These are phyloP conservation scores for Apostichopus japonicus DNA, from an alignment of 35 echinoderm and acorn worm species.

Conservation along the genomic window DNA sequence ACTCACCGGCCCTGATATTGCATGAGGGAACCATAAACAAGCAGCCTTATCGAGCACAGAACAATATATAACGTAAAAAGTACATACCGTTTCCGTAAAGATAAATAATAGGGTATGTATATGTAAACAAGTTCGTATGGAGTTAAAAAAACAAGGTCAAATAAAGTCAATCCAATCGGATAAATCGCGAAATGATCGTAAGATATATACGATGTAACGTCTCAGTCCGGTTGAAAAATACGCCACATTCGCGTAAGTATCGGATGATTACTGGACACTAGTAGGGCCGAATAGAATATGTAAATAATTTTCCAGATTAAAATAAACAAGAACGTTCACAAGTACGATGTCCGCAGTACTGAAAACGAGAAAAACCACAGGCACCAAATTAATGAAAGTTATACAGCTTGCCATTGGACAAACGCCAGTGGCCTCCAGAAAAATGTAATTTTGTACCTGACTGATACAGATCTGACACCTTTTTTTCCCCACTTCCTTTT, in stretches of 20 bases:
- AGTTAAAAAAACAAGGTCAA: slow-evolving; percentile 19
- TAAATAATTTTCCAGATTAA: not conserved
- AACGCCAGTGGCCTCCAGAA: slow-evolving; percentile 36
- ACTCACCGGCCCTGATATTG: slow-evolving; percentile 7
- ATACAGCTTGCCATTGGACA: slow-evolving; percentile 6
- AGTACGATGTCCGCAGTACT: no score
- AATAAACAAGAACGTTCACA: not conserved
- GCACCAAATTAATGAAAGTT: not conserved
- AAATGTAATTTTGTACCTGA: slow-evolving; percentile 34
- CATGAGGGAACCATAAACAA: slow-evolving; percentile 2
- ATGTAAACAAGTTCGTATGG: not conserved
- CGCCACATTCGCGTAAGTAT: not conserved
- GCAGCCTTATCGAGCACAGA: not conserved
- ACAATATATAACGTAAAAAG: not conserved
- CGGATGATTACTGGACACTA: not conserved
- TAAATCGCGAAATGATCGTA: not conserved
- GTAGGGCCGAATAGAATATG: no score
- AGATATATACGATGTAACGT: no score
- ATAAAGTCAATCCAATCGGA: not conserved
- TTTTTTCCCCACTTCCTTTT: slow-evolving; percentile 42
- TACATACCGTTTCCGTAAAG: no score
- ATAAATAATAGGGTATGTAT: not conserved
- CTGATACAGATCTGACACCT: slow-evolving; percentile 34
- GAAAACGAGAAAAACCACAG: no score
- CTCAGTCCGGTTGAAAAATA: not conserved